Evolutionary conservation across 2,888 invertebrate genomes (phyloP).

Genomic region (Rotaria macrura): DNA sequence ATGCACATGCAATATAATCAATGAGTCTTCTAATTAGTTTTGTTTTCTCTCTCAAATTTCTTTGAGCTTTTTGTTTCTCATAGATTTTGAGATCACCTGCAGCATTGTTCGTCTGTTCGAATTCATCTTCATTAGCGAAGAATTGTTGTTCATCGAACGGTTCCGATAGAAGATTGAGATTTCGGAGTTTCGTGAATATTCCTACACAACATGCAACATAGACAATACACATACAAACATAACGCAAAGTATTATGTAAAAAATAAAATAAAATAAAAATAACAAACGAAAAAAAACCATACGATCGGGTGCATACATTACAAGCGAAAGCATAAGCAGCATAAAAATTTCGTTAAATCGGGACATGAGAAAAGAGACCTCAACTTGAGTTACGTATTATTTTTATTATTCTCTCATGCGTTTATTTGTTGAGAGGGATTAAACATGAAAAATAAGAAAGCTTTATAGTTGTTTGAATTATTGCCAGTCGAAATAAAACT

Average conservation of each 20-base stretch:
- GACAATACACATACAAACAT: background rate
- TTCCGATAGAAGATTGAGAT: background rate
- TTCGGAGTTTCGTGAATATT: slow-evolving; percentile 9
- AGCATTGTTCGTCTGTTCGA: background rate
- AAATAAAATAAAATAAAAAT: background rate
- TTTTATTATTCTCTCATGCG: background rate
- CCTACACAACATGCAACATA: slow-evolving; percentile 4
- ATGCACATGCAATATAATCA: background rate
- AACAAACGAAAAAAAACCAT: background rate
- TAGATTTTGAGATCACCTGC: background rate
- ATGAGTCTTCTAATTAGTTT: background rate
- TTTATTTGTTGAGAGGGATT: background rate
- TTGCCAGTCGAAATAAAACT: background rate
- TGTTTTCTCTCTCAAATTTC: background rate
- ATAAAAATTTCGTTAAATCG: background rate
- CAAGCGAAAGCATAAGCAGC: background rate
- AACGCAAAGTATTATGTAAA: too few relatives aligned
- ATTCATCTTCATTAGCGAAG: background rate
- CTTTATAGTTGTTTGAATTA: background rate
- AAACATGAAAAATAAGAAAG: background rate
- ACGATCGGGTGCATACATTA: background rate
- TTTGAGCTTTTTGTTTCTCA: background rate
- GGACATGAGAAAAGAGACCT: background rate
- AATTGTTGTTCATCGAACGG: slow-evolving; percentile 6
- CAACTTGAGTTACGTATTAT: background rate